A percentile compares a stretch with the other conserved stretches of the same genome.
Evolutionary conservation across 2,888 invertebrate genomes (phyloP).

Genomic region (Eulithis testata): DNA sequence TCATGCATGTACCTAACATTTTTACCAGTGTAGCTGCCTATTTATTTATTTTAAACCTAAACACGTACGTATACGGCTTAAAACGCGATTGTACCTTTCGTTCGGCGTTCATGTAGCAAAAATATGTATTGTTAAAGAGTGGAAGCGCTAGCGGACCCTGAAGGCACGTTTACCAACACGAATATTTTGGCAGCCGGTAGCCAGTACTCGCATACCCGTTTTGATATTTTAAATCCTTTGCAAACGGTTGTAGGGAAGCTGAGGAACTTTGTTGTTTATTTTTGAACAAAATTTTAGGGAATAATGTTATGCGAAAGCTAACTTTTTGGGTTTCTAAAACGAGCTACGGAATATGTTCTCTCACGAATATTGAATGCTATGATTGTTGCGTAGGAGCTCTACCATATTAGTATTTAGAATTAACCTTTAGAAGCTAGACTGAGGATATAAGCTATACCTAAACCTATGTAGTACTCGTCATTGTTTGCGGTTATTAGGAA

Average conservation of each 20-base stretch:
- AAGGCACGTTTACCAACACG: conserved; percentile 58
- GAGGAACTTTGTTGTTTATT: conserved; percentile 25
- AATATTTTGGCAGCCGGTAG: conserved; percentile 46
- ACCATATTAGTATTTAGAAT: background rate
- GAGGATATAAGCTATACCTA: background rate
- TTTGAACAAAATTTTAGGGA: conserved; percentile 8
- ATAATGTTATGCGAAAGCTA: background rate
- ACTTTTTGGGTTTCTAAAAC: conserved; percentile 9
- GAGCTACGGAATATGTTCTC: background rate
- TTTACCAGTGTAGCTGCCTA: conserved; percentile 20
- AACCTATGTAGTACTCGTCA: no score
- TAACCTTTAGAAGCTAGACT: background rate
- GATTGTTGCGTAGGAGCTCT: background rate
- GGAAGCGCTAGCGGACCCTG: conserved; percentile 49
- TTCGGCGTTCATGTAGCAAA: conserved; percentile 35
- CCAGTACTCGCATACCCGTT: conserved; percentile 40
- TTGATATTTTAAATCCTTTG: conserved; percentile 32
- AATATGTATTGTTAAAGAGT: conserved; percentile 37
- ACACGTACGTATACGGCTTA: conserved; percentile 23
- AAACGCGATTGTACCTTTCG: conserved; percentile 26
- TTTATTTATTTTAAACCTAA: conserved; percentile 23
- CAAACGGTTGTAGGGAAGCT: conserved; percentile 20
- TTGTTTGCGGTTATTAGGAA: background rate
- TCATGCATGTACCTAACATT: conserved; percentile 31
- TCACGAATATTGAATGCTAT: background rate